Evolutionary conservation across 2,797 vertebrate genomes (phyloP).

Genomic region (Molossus molossus): DNA sequence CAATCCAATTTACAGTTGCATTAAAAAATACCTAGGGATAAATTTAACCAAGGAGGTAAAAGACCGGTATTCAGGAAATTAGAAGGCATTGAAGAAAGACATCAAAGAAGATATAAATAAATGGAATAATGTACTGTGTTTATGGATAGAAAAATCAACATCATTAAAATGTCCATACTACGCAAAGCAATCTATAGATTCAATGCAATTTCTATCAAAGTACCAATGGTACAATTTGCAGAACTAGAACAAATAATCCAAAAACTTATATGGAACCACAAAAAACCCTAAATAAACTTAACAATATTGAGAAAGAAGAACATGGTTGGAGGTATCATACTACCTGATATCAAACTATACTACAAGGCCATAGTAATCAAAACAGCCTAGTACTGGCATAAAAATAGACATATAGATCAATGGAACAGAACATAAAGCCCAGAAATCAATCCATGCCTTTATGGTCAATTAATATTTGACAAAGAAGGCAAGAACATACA

Average conservation of each 20-base stretch:
- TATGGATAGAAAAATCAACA: neutral
- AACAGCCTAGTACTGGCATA: neutral
- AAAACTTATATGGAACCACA: neutral
- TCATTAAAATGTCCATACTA: neutral
- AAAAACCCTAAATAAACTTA: neutral
- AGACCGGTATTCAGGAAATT: neutral
- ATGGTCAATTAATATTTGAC: neutral
- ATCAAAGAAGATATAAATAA: neutral
- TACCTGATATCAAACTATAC: neutral
- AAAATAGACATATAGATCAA: neutral
- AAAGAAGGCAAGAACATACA: neutral
- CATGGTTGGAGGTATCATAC: neutral
- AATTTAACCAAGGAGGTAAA: neutral
- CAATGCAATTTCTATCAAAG: neutral
- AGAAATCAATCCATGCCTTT: too few relatives aligned
- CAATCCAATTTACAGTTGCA: neutral
- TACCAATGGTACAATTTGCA: neutral
- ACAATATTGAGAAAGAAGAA: neutral
- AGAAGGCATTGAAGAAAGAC: neutral
- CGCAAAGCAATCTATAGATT: neutral
- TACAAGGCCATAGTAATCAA: neutral
- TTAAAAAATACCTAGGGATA: neutral
- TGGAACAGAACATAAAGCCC: neutral
- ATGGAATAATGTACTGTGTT: neutral
- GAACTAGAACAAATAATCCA: neutral